phyloP scores from a whole-genome alignment of 1,140 invertebrate genomes.

The Tigriopus japonicus region DNA sequence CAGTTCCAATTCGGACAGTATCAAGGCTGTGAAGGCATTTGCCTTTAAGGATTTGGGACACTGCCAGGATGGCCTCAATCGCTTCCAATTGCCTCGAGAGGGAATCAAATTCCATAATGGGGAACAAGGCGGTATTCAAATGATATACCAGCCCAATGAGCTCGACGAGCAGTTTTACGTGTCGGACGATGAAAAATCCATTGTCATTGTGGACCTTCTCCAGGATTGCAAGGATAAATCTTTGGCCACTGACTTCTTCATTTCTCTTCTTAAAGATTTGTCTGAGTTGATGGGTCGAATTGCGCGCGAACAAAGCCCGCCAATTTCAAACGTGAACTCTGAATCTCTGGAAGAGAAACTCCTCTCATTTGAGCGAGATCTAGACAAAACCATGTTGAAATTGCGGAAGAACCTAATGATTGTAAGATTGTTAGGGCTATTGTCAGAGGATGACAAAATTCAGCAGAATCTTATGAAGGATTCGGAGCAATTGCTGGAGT shows the following conservation, averaged over 20 bases:
- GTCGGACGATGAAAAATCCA: conserved; percentile 10
- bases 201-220: conserved; percentile 5
- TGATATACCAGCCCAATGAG: neutral
- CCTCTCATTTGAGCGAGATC: neutral
- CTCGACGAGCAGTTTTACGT: conserved; percentile 5
- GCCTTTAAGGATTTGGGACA: neutral
- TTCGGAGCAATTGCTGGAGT: neutral
- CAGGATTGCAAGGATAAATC: neutral
- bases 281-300: neutral
- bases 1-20: neutral
- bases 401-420: conserved; percentile 8
- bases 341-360: neutral
- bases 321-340: neutral
- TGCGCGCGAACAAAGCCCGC: neutral
- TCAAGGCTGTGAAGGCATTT: neutral
- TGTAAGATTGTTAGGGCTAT: conserved; percentile 5
- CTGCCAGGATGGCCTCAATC: neutral
- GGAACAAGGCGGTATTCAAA: conserved; percentile 1
- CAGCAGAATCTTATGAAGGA: conserved; percentile 10
- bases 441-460: conserved; percentile 7
- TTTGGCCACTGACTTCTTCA: neutral
- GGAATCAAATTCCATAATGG: neutral
- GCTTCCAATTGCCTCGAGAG: neutral
- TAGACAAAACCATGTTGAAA: conserved; percentile 2
- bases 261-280: neutral